Evolutionary conservation across 2,888 invertebrate species (phyloP).

Genomic region (Tribolium freemani): DNA sequence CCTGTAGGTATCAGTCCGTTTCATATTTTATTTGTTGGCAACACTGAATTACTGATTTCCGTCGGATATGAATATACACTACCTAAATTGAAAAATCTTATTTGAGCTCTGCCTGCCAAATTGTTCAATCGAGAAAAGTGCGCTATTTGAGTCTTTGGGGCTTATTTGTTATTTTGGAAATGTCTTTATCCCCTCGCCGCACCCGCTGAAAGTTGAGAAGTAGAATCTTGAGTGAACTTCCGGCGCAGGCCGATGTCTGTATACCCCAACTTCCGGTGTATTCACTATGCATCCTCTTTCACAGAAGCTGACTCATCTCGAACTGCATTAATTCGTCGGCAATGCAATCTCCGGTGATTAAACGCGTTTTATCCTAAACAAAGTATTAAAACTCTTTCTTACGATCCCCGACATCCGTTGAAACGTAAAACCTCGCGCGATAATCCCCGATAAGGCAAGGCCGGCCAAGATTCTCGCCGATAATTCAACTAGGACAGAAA

Average conservation of each 20-base stretch:
- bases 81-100: too few relatives aligned
- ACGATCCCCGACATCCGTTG: conserved; percentile 11
- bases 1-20: too few relatives aligned
- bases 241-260: conserved; percentile 59
- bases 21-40: too few relatives aligned
- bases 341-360: conserved; percentile 31
- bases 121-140: too few relatives aligned
- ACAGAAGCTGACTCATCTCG: conserved; percentile 14
- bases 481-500: conserved; percentile 57
- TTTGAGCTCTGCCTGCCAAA: too few relatives aligned
- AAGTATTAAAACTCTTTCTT: conserved; percentile 20
- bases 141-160: too few relatives aligned
- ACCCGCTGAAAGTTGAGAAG: conserved; percentile 21
- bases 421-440: conserved; percentile 19
- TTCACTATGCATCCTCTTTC: conserved; percentile 58
- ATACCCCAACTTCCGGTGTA: conserved; percentile 63
- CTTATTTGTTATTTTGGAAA: too few relatives aligned
- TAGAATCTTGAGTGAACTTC: conserved; percentile 51
- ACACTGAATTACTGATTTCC: too few relatives aligned
- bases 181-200: not conserved
- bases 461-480: conserved; percentile 37
- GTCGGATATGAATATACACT: too few relatives aligned
- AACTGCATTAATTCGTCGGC: conserved; percentile 22
- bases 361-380: conserved; percentile 24
- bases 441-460: conserved; percentile 42